Evolutionary conservation across 2,888 invertebrate species (phyloP).

Genomic region (Metallyticus violacea): DNA sequence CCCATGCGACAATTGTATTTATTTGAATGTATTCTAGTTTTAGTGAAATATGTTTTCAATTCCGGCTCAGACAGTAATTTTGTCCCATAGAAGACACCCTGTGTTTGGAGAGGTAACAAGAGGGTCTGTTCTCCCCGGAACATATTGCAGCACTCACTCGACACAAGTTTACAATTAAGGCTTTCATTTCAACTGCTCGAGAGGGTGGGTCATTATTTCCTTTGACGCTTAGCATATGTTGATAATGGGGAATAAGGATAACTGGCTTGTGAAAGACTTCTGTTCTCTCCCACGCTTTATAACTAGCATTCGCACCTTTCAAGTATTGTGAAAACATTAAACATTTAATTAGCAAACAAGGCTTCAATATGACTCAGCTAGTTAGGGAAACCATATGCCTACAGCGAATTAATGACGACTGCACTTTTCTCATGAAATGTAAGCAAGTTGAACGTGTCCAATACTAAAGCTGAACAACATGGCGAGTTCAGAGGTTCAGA

Average conservation of each 20-base stretch:
- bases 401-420: too few species aligned
- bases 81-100: not conserved
- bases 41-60: too few species aligned
- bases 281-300: not conserved
- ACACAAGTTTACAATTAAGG: not conserved
- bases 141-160: not conserved
- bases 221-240: not conserved
- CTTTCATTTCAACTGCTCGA: not conserved
- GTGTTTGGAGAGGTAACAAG: not conserved
- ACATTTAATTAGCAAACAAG: not conserved
- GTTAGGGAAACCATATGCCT: too few species aligned
- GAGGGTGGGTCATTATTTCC: not conserved
- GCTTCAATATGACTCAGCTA: too few species aligned
- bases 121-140: not conserved
- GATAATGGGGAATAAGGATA: not conserved
- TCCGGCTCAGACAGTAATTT: too few species aligned
- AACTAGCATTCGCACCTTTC: not conserved
- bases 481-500: too few species aligned
- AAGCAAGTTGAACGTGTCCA: too few species aligned
- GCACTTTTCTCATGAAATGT: too few species aligned
- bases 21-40: too few species aligned
- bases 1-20: too few species aligned
- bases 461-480: too few species aligned
- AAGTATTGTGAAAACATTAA: not conserved
- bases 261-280: not conserved